Evolutionary conservation across 2,888 invertebrate species (phyloP).

Genomic region (Tenodera sinensis): DNA sequence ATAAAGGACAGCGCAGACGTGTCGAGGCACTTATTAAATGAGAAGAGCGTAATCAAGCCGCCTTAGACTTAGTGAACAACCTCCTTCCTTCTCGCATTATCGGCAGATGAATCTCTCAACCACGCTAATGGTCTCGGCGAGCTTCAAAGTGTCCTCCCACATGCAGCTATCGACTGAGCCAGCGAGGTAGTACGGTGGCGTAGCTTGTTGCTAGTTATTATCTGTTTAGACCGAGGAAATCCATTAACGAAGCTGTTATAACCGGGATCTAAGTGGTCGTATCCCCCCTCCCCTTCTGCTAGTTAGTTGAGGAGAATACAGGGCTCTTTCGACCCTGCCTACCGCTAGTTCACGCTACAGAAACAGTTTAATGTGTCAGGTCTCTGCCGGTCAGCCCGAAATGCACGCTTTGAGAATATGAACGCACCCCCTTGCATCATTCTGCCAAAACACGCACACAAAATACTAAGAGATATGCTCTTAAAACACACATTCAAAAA

Average conservation of each 20-base stretch:
- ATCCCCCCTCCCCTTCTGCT: not conserved
- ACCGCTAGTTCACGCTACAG: not conserved
- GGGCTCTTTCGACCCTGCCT: not conserved
- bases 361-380: not conserved
- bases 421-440: not conserved
- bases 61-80: not conserved
- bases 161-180: not conserved
- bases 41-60: not conserved
- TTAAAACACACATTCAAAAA: no score
- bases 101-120: not conserved
- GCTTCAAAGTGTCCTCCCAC: not conserved
- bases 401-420: not conserved
- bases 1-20: not conserved
- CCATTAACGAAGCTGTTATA: slow-evolving; percentile 17
- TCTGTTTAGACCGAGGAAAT: slow-evolving; percentile 21
- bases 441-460: not conserved
- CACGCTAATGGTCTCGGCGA: not conserved
- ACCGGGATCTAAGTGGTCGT: not conserved
- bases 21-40: not conserved
- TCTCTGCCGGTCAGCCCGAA: not conserved
- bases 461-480: not conserved
- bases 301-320: not conserved
- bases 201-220: slow-evolving; percentile 8
- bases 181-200: not conserved
- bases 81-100: not conserved